Evolutionary conservation across 2,797 vertebrate species (phyloP), one percentile per base, ranked within the genome.

Genomic region (Clarias platycephalus): DNA sequence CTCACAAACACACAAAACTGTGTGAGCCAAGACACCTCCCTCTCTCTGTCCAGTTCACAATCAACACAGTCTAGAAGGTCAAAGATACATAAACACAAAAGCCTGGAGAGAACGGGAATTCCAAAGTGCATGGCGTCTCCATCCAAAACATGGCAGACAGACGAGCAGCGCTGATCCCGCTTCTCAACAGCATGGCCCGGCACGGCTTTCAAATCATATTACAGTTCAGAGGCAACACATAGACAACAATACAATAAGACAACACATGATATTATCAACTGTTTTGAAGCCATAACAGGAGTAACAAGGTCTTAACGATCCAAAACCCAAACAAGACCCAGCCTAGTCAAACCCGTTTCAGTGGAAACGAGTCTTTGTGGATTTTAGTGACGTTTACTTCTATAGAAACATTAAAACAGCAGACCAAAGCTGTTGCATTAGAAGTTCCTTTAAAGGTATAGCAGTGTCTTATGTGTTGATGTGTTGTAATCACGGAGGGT

Each of bases 241-340:
- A 37, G 34, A 37, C 34, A 37, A 37, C 34, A 37, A 37, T 37
- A 37, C 34, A 80, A 70, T 68, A 84, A 60, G 44, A 87, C 0
- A 49, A 64, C 22, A 60, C n/a, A 18, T 63, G 28, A 70, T 86
- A 53, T 72, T 57, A 72, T 55, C 31, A 85, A 40, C 68, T 58
- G 64, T 83, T 80, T 44, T n/a, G 76, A 31, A 31, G 9, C 57
- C 55, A 67, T 79, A 49, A 58, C n/a, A 13, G 28, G 22, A 58
- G 60, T 40, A 78, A 40, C 58, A 62, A 62, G 66, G 63, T 58
- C 82, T 67, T 82, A 86, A 86, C 63, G 26, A 58, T 31, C 68
- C 24, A 37, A 82, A 84, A 66, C 75, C 72, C 63, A 86, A 86
- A 88, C 83, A 86, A 55, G n/a, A 34, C 40, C 57, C 58, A n/a